Conservation (phyloP, 1,140 invertebrate species). For the Aphelenchoides fujianensis region DNA sequence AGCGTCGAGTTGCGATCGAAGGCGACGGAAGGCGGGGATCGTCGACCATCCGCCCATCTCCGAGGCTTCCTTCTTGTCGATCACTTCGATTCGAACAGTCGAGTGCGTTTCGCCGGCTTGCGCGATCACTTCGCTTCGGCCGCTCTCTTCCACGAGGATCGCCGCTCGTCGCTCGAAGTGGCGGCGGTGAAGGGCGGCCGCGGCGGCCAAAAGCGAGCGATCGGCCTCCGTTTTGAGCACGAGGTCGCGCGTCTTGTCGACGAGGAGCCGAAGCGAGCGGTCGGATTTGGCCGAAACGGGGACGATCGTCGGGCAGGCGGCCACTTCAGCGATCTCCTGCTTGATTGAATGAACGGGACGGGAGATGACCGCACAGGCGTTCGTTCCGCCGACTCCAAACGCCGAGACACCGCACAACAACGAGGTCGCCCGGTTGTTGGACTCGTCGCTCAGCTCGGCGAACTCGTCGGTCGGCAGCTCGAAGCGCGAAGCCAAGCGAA, state of each 20-base stretch:
- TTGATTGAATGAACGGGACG: not conserved
- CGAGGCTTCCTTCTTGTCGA: no score
- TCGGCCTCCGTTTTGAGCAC: slow-evolving; percentile 18
- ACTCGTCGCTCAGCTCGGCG: not conserved
- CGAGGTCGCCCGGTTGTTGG: not conserved
- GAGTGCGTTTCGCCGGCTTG: no score
- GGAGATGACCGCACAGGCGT: slow-evolving; percentile 48
- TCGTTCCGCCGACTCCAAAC: slow-evolving; percentile 54
- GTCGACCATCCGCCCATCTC: no score
- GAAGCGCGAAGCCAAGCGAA: slow-evolving; percentile 1
- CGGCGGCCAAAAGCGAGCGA: no score
- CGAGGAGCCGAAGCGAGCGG: slow-evolving; percentile 25
- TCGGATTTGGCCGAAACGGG: slow-evolving; percentile 39
- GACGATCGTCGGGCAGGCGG: slow-evolving; percentile 4
- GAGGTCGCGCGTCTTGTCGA: not conserved
- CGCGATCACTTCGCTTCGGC: no score
- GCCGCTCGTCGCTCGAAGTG: slow-evolving; percentile 14
- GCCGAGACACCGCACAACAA: slow-evolving; percentile 32
- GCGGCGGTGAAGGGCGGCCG: not conserved
- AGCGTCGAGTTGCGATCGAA: no score
- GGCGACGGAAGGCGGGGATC: no score
- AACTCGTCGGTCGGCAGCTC: slow-evolving; percentile 10
- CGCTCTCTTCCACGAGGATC: slow-evolving; percentile 10
- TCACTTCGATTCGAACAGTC: no score
- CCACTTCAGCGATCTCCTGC: slow-evolving; percentile 19